Evolutionary conservation across 2,888 invertebrate species (phyloP).

Genomic region (Sarcophaga variegata): DNA sequence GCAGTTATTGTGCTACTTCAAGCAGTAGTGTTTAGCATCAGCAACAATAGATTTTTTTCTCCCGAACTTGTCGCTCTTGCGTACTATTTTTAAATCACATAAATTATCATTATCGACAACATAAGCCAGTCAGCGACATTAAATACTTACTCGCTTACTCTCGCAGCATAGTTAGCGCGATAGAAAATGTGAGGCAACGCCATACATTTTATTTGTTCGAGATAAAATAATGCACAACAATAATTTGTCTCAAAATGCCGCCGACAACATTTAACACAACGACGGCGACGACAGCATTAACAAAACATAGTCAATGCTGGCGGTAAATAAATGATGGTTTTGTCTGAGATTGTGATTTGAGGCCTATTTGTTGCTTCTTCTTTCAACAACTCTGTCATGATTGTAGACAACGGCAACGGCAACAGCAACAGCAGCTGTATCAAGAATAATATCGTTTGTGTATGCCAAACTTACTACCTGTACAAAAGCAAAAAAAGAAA

Average conservation of each 20-base stretch:
- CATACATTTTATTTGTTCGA: conserved; percentile 38
- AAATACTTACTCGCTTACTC: no score
- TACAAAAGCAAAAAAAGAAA: conserved; percentile 47
- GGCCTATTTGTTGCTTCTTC: conserved; percentile 1
- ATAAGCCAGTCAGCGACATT: not conserved
- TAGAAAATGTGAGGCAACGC: not conserved
- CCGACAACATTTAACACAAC: conserved; percentile 30
- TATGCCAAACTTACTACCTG: conserved; percentile 41
- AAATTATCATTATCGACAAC: conserved; percentile 33
- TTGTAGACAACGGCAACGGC: conserved; percentile 14
- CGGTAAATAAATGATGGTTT: conserved; percentile 22
- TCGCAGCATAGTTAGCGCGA: no score
- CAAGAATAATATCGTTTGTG: no score
- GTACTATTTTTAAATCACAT: conserved; percentile 44
- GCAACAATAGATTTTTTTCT: not conserved
- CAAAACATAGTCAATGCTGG: conserved; percentile 23
- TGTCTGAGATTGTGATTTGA: not conserved
- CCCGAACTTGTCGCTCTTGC: conserved; percentile 32
- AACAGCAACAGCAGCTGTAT: not conserved
- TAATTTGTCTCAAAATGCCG: conserved; percentile 58
- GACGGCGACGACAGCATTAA: not conserved
- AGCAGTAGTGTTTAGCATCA: not conserved
- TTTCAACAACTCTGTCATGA: conserved; percentile 15
- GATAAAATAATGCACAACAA: conserved; percentile 49
- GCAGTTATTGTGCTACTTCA: conserved; percentile 45